A percentile compares a stretch with the other conserved stretches of the same genome.
These are phyloP conservation scores for Eriosoma lanigerum DNA, from an alignment of 1,140 invertebrate genomes.

Conservation along the genomic window DNA sequence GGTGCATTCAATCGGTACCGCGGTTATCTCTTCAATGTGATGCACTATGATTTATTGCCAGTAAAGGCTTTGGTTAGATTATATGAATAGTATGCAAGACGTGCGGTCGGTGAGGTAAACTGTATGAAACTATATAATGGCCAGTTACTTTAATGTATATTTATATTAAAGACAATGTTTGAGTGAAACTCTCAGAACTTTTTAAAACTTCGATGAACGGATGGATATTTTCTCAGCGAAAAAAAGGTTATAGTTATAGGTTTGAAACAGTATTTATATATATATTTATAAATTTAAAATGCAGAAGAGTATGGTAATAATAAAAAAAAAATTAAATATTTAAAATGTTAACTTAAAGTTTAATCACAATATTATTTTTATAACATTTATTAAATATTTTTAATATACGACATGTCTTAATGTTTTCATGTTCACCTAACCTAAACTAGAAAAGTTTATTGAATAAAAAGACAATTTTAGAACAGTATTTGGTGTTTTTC, in stretches of 20 bases:
- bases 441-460: no score
- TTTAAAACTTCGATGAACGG: conserved; percentile 39
- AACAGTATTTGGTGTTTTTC: no score
- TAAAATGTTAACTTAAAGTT: no score
- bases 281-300: no score
- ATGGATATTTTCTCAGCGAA: conserved; percentile 2
- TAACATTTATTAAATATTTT: no score
- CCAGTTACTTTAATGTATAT: conserved; percentile 24
- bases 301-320: no score
- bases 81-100: conserved; percentile 28
- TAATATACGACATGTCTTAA: no score
- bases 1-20: conserved; percentile 29
- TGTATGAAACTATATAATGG: conserved; percentile 25
- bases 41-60: conserved; percentile 40
- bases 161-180: conserved; percentile 38
- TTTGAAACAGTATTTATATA: not conserved
- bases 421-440: no score
- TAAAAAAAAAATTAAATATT: no score
- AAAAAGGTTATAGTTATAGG: not conserved
- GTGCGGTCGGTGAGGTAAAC: not conserved
- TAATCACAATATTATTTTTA: no score
- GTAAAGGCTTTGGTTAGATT: conserved; percentile 48
- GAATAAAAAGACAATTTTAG: no score
- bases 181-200: conserved; percentile 29
- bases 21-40: conserved; percentile 26